Evolutionary conservation across 2,797 vertebrate genomes (phyloP).

Genomic region (Trichosurus vulpecula): DNA sequence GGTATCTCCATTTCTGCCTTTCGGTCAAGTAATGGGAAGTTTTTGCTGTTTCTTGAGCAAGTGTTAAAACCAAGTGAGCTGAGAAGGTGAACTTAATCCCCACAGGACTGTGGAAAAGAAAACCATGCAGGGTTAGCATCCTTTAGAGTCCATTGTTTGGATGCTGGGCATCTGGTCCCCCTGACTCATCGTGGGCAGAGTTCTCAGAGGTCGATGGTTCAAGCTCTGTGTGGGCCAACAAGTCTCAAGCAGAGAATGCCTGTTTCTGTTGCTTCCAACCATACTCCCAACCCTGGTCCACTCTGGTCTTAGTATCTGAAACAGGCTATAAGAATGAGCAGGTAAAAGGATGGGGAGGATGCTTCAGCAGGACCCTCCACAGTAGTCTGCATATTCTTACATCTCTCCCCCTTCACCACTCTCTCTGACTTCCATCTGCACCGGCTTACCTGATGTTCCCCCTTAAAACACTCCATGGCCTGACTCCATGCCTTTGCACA

Average conservation of each 20-base stretch:
- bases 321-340: not conserved
- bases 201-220: conserved; percentile 66
- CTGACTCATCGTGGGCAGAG: conserved; percentile 19
- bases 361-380: not conserved
- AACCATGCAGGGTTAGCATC: conserved; percentile 61
- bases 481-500: not conserved
- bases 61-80: conserved; percentile 77
- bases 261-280: not conserved
- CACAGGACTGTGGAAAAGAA: conserved; percentile 53
- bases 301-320: not conserved
- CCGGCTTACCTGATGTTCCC: not conserved
- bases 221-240: conserved; percentile 11
- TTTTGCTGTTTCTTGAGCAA: conserved; percentile 80
- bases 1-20: conserved; percentile 74
- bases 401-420: not conserved
- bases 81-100: conserved; percentile 77
- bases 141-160: conserved; percentile 63
- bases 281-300: not conserved
- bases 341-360: not conserved
- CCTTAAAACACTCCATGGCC: not conserved
- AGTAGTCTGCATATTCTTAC: not conserved
- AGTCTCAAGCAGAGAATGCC: conserved; percentile 4
- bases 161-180: conserved; percentile 47
- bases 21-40: conserved; percentile 70
- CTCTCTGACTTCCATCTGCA: not conserved